Evolutionary conservation across 2,797 vertebrate species (phyloP).

Genomic region (Mormyrus hasselquistii): DNA sequence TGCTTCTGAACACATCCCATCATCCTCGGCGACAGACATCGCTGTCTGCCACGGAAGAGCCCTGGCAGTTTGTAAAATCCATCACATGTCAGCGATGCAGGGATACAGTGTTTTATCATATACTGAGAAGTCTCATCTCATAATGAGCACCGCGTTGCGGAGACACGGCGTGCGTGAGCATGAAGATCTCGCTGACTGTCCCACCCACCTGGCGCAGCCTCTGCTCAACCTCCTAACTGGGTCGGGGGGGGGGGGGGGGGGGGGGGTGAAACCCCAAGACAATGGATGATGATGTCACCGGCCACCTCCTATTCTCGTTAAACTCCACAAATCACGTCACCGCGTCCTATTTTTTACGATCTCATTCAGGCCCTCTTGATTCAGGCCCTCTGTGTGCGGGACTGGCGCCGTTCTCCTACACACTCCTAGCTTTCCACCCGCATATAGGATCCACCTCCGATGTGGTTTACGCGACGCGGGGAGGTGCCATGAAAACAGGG

Average conservation of each 20-base stretch:
- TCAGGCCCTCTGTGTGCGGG: conserved; percentile 2
- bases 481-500: conserved; percentile 23
- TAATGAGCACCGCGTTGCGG: not conserved
- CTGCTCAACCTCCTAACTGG: not conserved
- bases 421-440: conserved; percentile 21
- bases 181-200: not conserved
- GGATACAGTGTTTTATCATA: not conserved
- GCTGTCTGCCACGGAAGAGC: not conserved
- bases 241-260: not conserved
- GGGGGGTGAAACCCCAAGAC: not conserved
- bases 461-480: not conserved
- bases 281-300: conserved; percentile 21
- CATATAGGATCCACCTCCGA: not conserved
- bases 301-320: conserved; percentile 10
- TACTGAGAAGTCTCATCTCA: not conserved
- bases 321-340: conserved; percentile 28
- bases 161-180: not conserved
- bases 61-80: not conserved
- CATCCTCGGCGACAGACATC: not conserved
- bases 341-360: conserved; percentile 28
- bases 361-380: conserved; percentile 36
- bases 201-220: not conserved
- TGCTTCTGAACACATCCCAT: not conserved
- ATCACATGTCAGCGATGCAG: not conserved
- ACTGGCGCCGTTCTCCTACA: not conserved